phyloP scores from a whole-genome alignment of 2,797 vertebrate species.

The Cirrhinus molitorella region DNA sequence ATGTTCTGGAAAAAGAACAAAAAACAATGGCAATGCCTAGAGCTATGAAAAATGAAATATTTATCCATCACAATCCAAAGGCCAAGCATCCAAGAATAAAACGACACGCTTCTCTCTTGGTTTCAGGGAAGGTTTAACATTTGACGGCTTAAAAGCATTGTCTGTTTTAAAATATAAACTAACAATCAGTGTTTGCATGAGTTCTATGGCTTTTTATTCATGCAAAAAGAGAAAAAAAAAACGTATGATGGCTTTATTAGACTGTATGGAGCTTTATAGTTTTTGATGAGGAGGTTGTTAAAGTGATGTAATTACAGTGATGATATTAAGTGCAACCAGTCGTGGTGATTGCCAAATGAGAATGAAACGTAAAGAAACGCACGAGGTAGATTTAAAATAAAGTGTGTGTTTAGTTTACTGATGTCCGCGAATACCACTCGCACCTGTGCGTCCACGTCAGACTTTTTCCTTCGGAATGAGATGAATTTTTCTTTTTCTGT shows the following conservation, averaged over 20 bases:
- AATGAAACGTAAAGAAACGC: conserved; percentile 38
- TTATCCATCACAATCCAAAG: background rate
- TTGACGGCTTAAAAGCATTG: conserved; percentile 37
- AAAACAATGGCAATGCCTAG: background rate
- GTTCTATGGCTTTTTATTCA: conserved; percentile 45
- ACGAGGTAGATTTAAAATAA: conserved; percentile 21
- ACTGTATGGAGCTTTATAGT: conserved; percentile 36
- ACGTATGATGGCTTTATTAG: conserved; percentile 28
- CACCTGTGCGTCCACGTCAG: conserved; percentile 16
- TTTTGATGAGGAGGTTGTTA: conserved; percentile 49
- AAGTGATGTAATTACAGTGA: conserved; percentile 48
- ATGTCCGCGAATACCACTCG: background rate
- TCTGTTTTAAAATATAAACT: conserved; percentile 42
- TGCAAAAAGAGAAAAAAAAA: conserved; percentile 30
- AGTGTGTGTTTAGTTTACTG: conserved; percentile 44
- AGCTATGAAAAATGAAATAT: conserved; percentile 29
- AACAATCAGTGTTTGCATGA: conserved; percentile 48
- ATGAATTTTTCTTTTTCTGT: conserved; percentile 40
- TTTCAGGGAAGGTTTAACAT: conserved; percentile 33
- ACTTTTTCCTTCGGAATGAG: conserved; percentile 36
- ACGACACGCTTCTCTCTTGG: background rate
- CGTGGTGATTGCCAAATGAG: conserved; percentile 52
- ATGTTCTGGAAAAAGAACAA: conserved; percentile 6
- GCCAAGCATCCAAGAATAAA: conserved; percentile 31
- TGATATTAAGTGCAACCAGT: conserved; percentile 52